Base-by-base conservation (phyloP, 2,888 invertebrate genomes). In the Tetropium fuscum region DNA sequence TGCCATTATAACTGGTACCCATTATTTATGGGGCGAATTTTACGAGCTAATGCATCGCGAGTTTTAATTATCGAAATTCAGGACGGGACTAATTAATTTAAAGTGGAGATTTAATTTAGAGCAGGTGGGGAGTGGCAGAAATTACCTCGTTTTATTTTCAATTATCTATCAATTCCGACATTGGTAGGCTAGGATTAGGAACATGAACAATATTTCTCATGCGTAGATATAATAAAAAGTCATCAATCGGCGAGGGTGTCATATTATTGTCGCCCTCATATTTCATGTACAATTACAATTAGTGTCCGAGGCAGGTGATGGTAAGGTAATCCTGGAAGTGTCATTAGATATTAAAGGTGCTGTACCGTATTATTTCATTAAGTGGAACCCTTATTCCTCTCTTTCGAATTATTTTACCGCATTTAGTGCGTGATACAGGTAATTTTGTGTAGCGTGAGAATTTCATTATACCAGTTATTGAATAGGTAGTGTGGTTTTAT, bases 211-310 rank as follows among this genome's bases (percentile, higher is more conserved):
- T n/a, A n/a, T n/a, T n/a, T n/a, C n/a, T n/a, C n/a, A n/a, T n/a
- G n/a, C n/a, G n/a, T n/a, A n/a, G n/a, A n/a, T n/a, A n/a, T n/a
- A n/a, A n/a, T n/a, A n/a, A n/a, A n/a, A n/a, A n/a, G n/a, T n/a
- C n/a, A 57, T 47, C 16, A 47, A 30, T 53, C 22, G 41, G 22
- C 32, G 57, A 44, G 53, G 57, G 56, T 57, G 38, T 44, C 36
- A 18, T 27, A 30, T 40, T 25, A 63, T 11, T 58, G 57, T 63
- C 60, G 41, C 49, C 40, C 45, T 32, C 34, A 57, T 54, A 58
- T 57, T 63, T 63, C 63, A 60, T 63, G 63, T 63, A n/a, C n/a
- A n/a, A n/a, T n/a, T n/a, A n/a, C n/a, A 60, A 63, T 63, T 63
- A 54, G 22, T 44, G 44, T 20, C 48, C 48, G 38, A 18, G 13